Percentiles rank a stretch among this genome's conserved stretches.
Evolutionary conservation across 2,888 invertebrate species (phyloP).

Genomic region (Homarus gammarus): DNA sequence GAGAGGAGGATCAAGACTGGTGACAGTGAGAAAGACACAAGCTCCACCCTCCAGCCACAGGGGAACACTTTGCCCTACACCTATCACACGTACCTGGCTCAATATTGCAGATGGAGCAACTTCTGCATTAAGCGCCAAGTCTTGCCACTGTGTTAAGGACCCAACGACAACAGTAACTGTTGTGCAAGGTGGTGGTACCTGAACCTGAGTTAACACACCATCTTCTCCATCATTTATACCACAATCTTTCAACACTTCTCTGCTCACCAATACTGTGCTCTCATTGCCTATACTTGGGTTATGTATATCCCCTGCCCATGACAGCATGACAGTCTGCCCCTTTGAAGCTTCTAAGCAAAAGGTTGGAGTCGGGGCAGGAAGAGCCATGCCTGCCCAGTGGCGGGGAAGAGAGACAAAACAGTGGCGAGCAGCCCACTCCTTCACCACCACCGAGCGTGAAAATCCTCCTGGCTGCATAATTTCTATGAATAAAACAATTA

Average conservation of each 20-base stretch:
- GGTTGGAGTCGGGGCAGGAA: constrained; percentile 54
- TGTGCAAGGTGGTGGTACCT: constrained; percentile 52
- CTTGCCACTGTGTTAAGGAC: constrained; percentile 59
- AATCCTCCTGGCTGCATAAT: constrained; percentile 52
- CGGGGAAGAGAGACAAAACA: constrained; percentile 71
- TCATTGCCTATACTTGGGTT: constrained; percentile 22
- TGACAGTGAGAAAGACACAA: constrained; percentile 54
- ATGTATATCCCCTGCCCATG: constrained; percentile 74
- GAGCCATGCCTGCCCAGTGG: constrained; percentile 41
- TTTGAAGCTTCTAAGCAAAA: constrained; percentile 46
- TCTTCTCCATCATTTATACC: constrained; percentile 60
- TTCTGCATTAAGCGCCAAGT: constrained; percentile 68
- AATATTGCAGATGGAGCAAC: constrained; percentile 65
- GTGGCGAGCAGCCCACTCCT: constrained; percentile 59
- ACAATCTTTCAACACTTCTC: constrained; percentile 43
- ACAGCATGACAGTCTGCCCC: constrained; percentile 47
- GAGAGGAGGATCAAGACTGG: constrained; percentile 46
- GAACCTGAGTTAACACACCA: constrained; percentile 64
- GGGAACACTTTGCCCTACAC: constrained; percentile 54
- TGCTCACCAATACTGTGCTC: constrained; percentile 18
- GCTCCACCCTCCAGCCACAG: constrained; percentile 73
- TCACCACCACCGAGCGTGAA: constrained; percentile 49
- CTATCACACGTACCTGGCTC: constrained; percentile 66
- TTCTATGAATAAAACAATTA: background rate
- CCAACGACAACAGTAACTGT: constrained; percentile 40